Conservation (phyloP, 2,888 invertebrate genomes). For the Carterocephalus palaemon region DNA sequence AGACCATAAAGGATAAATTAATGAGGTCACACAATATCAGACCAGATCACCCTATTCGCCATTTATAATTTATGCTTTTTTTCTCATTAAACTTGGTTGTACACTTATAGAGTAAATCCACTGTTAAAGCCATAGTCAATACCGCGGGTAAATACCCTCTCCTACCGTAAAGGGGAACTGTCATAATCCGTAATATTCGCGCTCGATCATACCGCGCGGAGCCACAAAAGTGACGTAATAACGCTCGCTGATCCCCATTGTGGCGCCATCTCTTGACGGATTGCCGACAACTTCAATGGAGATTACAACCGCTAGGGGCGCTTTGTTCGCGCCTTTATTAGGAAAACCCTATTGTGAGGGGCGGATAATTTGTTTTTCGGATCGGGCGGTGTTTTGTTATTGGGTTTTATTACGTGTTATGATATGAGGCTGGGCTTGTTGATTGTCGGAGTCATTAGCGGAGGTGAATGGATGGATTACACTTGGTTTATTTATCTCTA, state of each 20-base stretch:
- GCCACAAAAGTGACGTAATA: slow-evolving; percentile 75
- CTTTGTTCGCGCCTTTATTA: slow-evolving; percentile 65
- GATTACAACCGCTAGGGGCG: slow-evolving; percentile 63
- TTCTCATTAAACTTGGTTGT: too few species aligned
- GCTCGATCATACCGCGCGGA: slow-evolving; percentile 67
- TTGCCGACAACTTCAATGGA: slow-evolving; percentile 66
- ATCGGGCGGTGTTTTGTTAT: slow-evolving; percentile 33
- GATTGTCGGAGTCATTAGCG: too few species aligned
- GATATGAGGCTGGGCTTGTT: background rate
- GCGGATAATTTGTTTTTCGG: slow-evolving; percentile 64
- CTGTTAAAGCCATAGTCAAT: too few species aligned
- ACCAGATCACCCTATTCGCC: too few species aligned
- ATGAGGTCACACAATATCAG: too few species aligned
- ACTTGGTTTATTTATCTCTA: too few species aligned
- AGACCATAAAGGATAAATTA: too few species aligned
- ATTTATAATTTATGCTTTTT: too few species aligned
- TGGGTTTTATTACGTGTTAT: slow-evolving; percentile 27
- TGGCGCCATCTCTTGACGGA: slow-evolving; percentile 76
- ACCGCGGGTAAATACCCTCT: slow-evolving; percentile 16
- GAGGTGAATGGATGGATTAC: too few species aligned
- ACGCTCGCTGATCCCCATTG: slow-evolving; percentile 73
- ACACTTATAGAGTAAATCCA: too few species aligned
- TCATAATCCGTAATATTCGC: slow-evolving; percentile 75
- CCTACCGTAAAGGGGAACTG: slow-evolving; percentile 51
- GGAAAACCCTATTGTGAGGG: slow-evolving; percentile 56